phyloP scores from a whole-genome alignment of 2,888 invertebrate species.

The Digitonthophagus gazella region DNA sequence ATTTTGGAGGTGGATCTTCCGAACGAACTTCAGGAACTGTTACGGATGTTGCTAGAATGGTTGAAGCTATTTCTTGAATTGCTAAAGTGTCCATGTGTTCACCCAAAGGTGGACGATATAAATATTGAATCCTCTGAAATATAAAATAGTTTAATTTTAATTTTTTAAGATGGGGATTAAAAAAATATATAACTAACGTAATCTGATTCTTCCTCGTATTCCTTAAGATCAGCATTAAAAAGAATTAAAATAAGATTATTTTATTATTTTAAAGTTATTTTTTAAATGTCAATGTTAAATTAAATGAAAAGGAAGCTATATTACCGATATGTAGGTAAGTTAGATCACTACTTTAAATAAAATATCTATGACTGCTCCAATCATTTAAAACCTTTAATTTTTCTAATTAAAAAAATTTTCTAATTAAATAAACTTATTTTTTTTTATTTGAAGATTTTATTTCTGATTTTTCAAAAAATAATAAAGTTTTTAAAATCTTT shows the following conservation, averaged over 20 bases:
- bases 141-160: conserved; percentile 10
- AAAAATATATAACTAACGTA: conserved; percentile 30
- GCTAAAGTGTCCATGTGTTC: conserved; percentile 51
- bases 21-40: conserved; percentile 44
- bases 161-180: not conserved
- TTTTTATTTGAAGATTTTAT: too few relatives aligned
- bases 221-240: conserved; percentile 25
- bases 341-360: too few relatives aligned
- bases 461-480: too few relatives aligned
- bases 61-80: conserved; percentile 41
- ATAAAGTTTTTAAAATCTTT: too few relatives aligned
- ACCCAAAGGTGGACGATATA: conserved; percentile 73
- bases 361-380: too few relatives aligned
- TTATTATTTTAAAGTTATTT: too few relatives aligned
- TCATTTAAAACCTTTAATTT: too few relatives aligned
- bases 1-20: conserved; percentile 86
- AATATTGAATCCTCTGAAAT: conserved; percentile 74
- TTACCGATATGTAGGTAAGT: too few relatives aligned
- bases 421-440: too few relatives aligned
- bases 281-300: too few relatives aligned
- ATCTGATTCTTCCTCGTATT: conserved; percentile 30
- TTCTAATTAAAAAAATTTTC: too few relatives aligned
- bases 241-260: not conserved
- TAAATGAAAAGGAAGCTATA: too few relatives aligned
- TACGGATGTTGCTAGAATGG: conserved; percentile 36